A percentile compares a stretch with the other conserved stretches of the same genome.
Evolutionary conservation across 1,140 invertebrate species (phyloP).

Genomic region (Caenorhabditis elegans): DNA sequence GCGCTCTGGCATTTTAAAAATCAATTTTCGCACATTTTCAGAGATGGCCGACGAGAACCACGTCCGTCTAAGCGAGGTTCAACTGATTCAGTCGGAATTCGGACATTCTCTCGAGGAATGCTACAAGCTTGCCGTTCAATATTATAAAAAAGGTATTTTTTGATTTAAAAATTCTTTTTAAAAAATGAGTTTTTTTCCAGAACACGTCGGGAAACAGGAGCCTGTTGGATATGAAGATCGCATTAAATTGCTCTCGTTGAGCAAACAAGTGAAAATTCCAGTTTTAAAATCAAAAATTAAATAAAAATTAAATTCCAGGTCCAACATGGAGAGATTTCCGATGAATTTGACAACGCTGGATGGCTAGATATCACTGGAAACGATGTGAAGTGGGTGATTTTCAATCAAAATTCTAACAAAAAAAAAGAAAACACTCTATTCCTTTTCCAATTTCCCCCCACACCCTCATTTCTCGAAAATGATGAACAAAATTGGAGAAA

Average conservation of each 20-base stretch:
- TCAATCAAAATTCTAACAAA: neutral
- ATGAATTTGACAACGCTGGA: slow-evolving; percentile 29
- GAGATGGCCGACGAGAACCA: slow-evolving; percentile 37
- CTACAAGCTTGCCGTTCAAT: slow-evolving; percentile 42
- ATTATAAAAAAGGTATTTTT: slow-evolving; percentile 38
- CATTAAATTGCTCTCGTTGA: slow-evolving; percentile 43
- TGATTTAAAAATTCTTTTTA: neutral
- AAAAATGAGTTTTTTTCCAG: slow-evolving; percentile 10
- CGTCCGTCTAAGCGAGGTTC: slow-evolving; percentile 33
- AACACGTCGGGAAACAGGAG: slow-evolving; percentile 14
- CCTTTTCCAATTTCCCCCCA: neutral
- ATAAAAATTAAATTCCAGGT: neutral
- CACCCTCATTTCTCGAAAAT: neutral
- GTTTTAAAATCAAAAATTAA: neutral
- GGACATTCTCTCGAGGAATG: slow-evolving; percentile 39
- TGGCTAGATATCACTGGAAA: slow-evolving; percentile 41
- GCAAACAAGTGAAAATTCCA: slow-evolving; percentile 33
- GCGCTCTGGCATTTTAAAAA: too few species aligned
- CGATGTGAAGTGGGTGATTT: slow-evolving; percentile 18
- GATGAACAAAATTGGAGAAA: neutral
- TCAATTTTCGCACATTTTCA: neutral
- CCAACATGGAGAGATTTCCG: slow-evolving; percentile 7
- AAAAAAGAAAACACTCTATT: neutral
- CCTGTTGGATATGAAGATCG: slow-evolving; percentile 43
- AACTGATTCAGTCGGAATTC: slow-evolving; percentile 38